Evolutionary conservation across 1,140 invertebrate genomes (phyloP).

Genomic region (Dermatophagoides farinae): DNA sequence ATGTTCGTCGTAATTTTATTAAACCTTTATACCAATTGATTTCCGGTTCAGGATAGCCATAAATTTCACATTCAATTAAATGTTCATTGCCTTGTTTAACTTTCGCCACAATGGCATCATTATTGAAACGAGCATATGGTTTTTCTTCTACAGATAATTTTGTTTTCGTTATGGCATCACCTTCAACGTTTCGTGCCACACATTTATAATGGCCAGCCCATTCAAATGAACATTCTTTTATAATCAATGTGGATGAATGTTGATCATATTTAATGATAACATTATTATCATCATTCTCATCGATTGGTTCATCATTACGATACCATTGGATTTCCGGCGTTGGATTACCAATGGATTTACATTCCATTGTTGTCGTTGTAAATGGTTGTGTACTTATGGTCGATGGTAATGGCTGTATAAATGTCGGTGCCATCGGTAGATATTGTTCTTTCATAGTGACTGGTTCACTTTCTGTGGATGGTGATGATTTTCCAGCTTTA

Average conservation of each 20-base stretch:
- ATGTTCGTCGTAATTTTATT: constrained; percentile 23
- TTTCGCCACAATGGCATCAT: constrained; percentile 29
- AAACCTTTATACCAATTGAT: constrained; percentile 43
- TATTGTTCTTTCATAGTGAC: constrained; percentile 40
- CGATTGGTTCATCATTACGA: constrained; percentile 22
- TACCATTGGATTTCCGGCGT: constrained; percentile 61
- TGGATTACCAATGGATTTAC: constrained; percentile 58
- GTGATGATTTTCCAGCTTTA: constrained; percentile 57
- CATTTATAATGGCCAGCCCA: constrained; percentile 46
- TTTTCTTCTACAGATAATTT: constrained; percentile 29
- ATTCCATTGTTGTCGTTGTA: constrained; percentile 41
- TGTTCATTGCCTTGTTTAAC: constrained; percentile 36
- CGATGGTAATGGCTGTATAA: constrained; percentile 9
- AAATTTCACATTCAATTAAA: constrained; percentile 34
- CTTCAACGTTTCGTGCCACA: constrained; percentile 43
- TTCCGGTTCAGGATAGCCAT: constrained; percentile 43
- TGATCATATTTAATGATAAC: neutral
- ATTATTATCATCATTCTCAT: neutral
- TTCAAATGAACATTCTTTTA: constrained; percentile 39
- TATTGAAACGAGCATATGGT: constrained; percentile 38
- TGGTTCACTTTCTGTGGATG: constrained; percentile 38
- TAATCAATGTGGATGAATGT: constrained; percentile 42
- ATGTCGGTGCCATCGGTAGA: constrained; percentile 25
- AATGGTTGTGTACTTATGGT: constrained; percentile 36
- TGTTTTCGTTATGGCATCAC: constrained; percentile 38